A percentile compares a stretch with the other conserved stretches of the same genome.
phyloP scores from a whole-genome alignment of 2,113 vertebrate species.

The Entosphenus tridentatus region DNA sequence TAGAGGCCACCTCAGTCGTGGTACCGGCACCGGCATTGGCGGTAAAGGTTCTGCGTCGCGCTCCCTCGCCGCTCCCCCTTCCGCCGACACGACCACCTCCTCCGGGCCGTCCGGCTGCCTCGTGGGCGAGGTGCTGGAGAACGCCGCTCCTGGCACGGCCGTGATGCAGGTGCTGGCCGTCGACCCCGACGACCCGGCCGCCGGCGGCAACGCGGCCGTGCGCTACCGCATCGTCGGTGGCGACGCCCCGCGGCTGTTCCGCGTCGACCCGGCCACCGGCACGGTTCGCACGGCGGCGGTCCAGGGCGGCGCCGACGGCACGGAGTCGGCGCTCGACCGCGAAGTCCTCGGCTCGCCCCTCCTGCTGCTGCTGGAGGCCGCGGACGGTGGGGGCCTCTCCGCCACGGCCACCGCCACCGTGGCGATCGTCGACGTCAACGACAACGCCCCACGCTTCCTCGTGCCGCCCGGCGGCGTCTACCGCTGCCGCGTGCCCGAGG shows the following conservation, averaged over 20 bases:
- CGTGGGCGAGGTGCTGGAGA: constrained; percentile 38
- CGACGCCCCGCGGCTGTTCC: constrained; percentile 37
- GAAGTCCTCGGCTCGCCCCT: constrained; percentile 37
- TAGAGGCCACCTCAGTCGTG: too few relatives aligned
- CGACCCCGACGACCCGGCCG: constrained; percentile 43
- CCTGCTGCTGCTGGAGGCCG: constrained; percentile 37
- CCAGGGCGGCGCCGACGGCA: too few relatives aligned
- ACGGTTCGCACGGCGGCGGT: constrained; percentile 28
- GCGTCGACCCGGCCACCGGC: constrained; percentile 34
- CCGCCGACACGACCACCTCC: too few relatives aligned
- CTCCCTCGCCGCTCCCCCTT: too few relatives aligned
- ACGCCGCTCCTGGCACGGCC: constrained; percentile 30
- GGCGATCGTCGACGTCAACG: constrained; percentile 38
- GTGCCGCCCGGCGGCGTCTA: too few relatives aligned
- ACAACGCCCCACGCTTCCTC: constrained; percentile 36
- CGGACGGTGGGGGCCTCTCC: constrained; percentile 46
- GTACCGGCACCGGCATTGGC: too few relatives aligned
- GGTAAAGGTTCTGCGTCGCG: too few relatives aligned
- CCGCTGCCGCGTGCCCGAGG: too few relatives aligned
- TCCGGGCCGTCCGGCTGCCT: constrained; percentile 49
- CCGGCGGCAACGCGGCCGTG: constrained; percentile 47
- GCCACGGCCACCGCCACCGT: constrained; percentile 48
- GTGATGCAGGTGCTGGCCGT: constrained; percentile 58
- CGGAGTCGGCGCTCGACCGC: constrained; percentile 27
- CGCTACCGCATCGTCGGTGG: constrained; percentile 35